Evolutionary conservation across 1,140 invertebrate genomes (phyloP).

Genomic region (Cyphomyrmex costatus): DNA sequence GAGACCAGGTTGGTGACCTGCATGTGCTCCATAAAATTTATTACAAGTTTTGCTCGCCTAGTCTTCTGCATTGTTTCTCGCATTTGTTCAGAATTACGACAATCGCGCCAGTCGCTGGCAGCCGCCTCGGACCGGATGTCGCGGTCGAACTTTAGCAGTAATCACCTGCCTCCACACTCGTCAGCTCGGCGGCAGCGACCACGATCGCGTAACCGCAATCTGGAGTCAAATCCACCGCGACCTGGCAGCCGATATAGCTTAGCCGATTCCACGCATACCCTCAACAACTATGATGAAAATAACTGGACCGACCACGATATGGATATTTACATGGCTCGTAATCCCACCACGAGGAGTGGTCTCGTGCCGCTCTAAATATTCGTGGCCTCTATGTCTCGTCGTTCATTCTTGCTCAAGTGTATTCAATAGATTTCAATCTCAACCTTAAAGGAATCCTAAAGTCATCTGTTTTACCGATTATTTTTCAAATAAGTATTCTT

Average conservation of each 20-base stretch:
- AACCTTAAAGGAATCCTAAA: background rate
- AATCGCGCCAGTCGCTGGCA: constrained; percentile 93
- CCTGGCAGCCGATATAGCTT: constrained; percentile 90
- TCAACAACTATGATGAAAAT: constrained; percentile 95
- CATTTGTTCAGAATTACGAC: constrained; percentile 90
- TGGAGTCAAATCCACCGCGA: constrained; percentile 86
- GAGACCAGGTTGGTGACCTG: constrained; percentile 89
- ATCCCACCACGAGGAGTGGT: constrained; percentile 94
- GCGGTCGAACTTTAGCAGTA: constrained; percentile 88
- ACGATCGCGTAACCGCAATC: constrained; percentile 87
- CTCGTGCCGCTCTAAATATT: constrained; percentile 92
- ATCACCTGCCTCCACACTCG: constrained; percentile 86
- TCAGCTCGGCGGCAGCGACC: constrained; percentile 90
- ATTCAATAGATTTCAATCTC: constrained; percentile 61
- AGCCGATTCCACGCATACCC: constrained; percentile 92
- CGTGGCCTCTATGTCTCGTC: constrained; percentile 35
- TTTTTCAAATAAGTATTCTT: no score
- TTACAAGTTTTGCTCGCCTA: background rate
- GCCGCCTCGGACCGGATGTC: constrained; percentile 93
- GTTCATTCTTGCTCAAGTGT: constrained; percentile 78
- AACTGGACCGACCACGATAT: constrained; percentile 98
- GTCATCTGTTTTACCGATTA: no score
- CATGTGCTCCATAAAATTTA: background rate
- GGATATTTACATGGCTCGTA: constrained; percentile 97
- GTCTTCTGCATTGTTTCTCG: background rate